Evolutionary conservation across 2,888 invertebrate species (phyloP).

Genomic region (Trachelus tabidus): DNA sequence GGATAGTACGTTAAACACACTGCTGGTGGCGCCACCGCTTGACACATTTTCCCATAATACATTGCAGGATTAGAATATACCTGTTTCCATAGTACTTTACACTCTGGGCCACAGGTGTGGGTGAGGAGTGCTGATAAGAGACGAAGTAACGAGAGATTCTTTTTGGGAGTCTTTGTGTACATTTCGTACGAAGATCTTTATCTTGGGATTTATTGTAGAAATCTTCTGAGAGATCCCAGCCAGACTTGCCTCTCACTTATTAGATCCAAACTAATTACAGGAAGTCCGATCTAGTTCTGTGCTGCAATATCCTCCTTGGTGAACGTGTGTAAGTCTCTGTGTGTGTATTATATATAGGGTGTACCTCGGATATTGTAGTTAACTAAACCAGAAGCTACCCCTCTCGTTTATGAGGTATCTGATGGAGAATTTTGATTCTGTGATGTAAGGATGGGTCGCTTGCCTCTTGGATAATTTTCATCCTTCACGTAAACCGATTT

Average conservation of each 20-base stretch:
- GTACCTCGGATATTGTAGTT: background rate
- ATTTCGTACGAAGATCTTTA: background rate
- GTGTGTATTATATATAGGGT: background rate
- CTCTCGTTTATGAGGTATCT: background rate
- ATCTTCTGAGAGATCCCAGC: background rate
- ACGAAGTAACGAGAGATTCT: background rate
- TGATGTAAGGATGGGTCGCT: background rate
- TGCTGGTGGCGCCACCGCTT: too few relatives aligned
- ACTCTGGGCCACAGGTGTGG: background rate
- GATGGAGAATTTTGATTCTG: background rate
- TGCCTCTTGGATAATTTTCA: background rate
- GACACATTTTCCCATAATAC: too few relatives aligned
- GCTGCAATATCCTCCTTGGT: conserved; percentile 15
- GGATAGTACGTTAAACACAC: too few relatives aligned
- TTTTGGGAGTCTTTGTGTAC: background rate
- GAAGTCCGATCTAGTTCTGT: conserved; percentile 31
- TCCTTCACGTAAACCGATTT: background rate
- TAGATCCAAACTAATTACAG: conserved; percentile 33
- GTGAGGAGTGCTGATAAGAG: background rate
- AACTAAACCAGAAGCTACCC: background rate
- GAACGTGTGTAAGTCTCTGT: background rate
- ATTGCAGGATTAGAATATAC: too few relatives aligned
- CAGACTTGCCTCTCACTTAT: conserved; percentile 15
- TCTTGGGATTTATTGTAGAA: background rate
- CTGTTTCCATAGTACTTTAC: too few relatives aligned